Conservation (phyloP, 2,888 invertebrate genomes). For the Parelbella ahira region DNA sequence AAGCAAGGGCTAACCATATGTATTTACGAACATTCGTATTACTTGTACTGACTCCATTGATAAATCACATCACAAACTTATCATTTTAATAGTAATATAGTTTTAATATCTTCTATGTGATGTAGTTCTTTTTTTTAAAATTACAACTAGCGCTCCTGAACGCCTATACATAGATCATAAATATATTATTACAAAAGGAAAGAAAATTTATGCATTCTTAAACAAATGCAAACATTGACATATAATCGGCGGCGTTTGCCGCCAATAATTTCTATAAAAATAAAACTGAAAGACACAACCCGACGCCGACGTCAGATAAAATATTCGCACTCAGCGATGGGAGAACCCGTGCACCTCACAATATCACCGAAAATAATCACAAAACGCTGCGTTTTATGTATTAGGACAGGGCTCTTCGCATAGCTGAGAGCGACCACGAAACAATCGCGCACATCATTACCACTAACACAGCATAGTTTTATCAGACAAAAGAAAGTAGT, state of each 20-base stretch:
- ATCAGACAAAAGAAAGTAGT: too few species aligned
- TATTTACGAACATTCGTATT: conserved; percentile 56
- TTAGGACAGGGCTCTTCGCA: too few species aligned
- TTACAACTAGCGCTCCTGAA: conserved; percentile 42
- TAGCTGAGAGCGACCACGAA: too few species aligned
- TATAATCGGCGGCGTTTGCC: conserved; percentile 47
- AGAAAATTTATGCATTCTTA: conserved; percentile 66
- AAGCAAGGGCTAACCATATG: conserved; percentile 58
- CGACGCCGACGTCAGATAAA: conserved; percentile 42
- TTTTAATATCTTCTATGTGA: conserved; percentile 28
- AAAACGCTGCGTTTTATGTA: too few species aligned
- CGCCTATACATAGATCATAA: conserved; percentile 37
- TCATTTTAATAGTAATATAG: conserved; percentile 30
- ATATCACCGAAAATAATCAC: too few species aligned
- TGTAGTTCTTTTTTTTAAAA: too few species aligned
- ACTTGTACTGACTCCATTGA: conserved; percentile 61
- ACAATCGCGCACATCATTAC: too few species aligned
- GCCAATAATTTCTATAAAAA: conserved; percentile 60
- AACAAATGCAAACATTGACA: conserved; percentile 66
- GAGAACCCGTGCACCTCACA: too few species aligned
- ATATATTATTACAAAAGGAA: conserved; percentile 42
- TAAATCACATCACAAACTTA: conserved; percentile 59
- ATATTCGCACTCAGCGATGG: conserved; percentile 6
- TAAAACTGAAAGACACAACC: conserved; percentile 65
- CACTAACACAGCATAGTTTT: too few species aligned